These are phyloP conservation scores for Epicauta chinensis DNA, from an alignment of 1,140 invertebrate species.

Conservation along the genomic window DNA sequence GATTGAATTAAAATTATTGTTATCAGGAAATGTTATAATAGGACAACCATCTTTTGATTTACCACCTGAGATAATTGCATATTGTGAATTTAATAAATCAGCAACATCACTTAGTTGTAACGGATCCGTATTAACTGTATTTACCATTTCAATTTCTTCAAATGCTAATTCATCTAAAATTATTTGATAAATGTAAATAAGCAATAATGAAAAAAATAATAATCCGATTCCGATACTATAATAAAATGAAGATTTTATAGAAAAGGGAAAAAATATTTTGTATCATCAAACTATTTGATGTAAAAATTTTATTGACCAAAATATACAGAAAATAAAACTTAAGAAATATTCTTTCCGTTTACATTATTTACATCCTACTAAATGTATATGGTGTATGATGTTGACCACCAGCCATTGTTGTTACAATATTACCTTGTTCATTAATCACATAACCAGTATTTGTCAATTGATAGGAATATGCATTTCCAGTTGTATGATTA, in stretches of 20 bases:
- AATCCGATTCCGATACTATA: too few species aligned
- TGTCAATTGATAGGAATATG: slow-evolving; percentile 41
- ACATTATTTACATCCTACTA: slow-evolving; percentile 34
- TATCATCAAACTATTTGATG: too few species aligned
- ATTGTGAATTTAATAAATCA: slow-evolving; percentile 77
- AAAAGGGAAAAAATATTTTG: too few species aligned
- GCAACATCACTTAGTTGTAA: slow-evolving; percentile 73
- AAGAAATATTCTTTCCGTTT: too few species aligned
- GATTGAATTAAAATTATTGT: slow-evolving; percentile 76
- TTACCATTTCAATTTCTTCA: slow-evolving; percentile 37
- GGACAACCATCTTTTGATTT: slow-evolving; percentile 86
- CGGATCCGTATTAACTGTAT: slow-evolving; percentile 36
- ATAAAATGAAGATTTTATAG: too few species aligned
- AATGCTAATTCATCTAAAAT: slow-evolving; percentile 20
- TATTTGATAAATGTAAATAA: too few species aligned
- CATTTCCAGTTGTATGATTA: slow-evolving; percentile 33
- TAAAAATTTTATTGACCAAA: too few species aligned
- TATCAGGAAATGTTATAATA: slow-evolving; percentile 90
- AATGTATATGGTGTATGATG: slow-evolving; percentile 41
- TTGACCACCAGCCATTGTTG: slow-evolving; percentile 38
- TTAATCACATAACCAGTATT: slow-evolving; percentile 42
- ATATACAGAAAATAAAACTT: too few species aligned
- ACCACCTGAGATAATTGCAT: slow-evolving; percentile 84
- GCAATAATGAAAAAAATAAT: too few species aligned
- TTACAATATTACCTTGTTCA: slow-evolving; percentile 42